A percentile compares a stretch with the other conserved stretches of the same genome.
phyloP scores from a whole-genome alignment of 2,797 vertebrate genomes.

The Taenioides sp. region DNA sequence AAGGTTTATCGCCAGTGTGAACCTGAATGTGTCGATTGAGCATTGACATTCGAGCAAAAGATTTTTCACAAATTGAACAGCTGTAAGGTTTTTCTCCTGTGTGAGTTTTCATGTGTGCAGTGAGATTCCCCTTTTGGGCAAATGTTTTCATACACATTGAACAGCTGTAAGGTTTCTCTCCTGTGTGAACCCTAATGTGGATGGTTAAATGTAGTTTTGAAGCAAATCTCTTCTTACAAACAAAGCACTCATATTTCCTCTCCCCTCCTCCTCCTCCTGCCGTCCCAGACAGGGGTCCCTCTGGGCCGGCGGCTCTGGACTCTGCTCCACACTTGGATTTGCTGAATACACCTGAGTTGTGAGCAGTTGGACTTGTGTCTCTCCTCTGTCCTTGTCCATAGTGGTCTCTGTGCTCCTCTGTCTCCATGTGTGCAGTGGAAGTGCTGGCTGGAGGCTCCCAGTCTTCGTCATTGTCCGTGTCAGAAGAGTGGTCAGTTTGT shows the following conservation, averaged over 20 bases:
- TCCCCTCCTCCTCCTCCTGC: no score
- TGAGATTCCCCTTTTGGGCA: not conserved
- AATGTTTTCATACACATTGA: not conserved
- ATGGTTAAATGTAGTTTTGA: not conserved
- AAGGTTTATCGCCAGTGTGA: not conserved
- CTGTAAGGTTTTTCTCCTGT: not conserved
- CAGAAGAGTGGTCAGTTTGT: not conserved
- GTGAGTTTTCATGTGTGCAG: not conserved
- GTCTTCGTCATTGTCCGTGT: not conserved
- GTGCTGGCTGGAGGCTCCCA: not conserved
- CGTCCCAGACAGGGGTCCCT: no score
- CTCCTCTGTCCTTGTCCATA: not conserved
- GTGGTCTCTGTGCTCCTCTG: not conserved
- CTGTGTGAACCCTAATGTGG: not conserved
- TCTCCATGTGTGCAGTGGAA: not conserved
- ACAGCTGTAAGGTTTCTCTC: not conserved
- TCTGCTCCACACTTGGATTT: not conserved
- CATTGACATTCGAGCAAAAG: not conserved
- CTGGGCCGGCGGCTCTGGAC: not conserved
- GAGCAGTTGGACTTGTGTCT: not conserved
- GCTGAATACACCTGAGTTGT: not conserved
- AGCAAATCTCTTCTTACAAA: not conserved
- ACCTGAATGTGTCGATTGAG: no score
- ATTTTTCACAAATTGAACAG: not conserved
- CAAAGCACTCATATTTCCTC: not conserved